These are phyloP conservation scores for Uropetala carovei DNA, from an alignment of 2,888 invertebrate genomes.

Conservation along the genomic window DNA sequence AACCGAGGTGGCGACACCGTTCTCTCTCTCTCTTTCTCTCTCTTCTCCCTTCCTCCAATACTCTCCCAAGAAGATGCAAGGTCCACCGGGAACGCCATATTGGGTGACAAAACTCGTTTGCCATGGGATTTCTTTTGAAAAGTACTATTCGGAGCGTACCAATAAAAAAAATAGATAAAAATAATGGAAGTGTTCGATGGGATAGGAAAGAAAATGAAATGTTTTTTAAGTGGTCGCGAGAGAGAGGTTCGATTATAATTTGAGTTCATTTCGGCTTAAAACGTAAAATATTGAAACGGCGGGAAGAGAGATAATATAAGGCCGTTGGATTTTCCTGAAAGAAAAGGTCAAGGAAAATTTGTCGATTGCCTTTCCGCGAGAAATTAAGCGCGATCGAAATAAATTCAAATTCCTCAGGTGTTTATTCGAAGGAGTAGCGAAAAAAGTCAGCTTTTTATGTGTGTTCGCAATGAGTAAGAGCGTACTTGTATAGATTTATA, in stretches of 20 bases:
- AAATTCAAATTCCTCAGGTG: too few species aligned
- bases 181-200: neutral
- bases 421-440: too few species aligned
- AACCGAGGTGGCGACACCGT: neutral
- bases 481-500: too few species aligned
- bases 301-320: neutral
- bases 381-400: neutral
- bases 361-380: neutral
- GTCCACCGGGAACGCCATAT: conserved; percentile 13
- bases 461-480: too few species aligned
- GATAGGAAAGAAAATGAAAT: too few species aligned
- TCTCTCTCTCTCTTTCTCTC: too few species aligned
- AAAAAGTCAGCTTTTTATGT: too few species aligned
- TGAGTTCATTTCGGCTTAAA: neutral
- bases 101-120: conserved; percentile 35
- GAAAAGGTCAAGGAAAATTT: neutral
- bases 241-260: neutral
- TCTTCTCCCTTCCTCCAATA: neutral
- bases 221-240: neutral
- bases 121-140: neutral
- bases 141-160: neutral
- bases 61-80: neutral
- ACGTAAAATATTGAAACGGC: neutral
- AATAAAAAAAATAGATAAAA: neutral
- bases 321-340: neutral